A percentile compares a stretch with the other conserved stretches of the same genome.
Evolutionary conservation across 2,113 vertebrate species (phyloP).

Genomic region (Otus sunia): DNA sequence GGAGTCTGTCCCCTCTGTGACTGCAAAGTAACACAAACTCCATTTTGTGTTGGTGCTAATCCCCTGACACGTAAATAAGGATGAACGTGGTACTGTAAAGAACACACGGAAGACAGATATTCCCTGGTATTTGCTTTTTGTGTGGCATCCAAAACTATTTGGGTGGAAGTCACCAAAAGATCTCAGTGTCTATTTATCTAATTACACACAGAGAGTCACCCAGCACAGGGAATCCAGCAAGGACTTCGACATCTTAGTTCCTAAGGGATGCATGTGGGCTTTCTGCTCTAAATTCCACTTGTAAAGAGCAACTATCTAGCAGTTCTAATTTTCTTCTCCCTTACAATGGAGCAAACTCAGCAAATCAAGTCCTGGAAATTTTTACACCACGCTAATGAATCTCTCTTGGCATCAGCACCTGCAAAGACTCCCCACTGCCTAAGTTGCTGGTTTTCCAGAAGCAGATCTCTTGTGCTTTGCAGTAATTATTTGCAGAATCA

Average conservation of each 20-base stretch:
- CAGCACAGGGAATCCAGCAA: background rate
- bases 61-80: background rate
- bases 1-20: background rate
- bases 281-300: background rate
- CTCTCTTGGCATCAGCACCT: background rate
- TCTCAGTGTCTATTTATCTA: background rate
- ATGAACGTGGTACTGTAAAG: background rate
- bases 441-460: background rate
- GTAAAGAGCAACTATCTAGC: background rate
- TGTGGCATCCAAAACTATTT: background rate
- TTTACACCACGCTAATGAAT: background rate
- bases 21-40: background rate
- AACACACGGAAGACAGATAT: background rate
- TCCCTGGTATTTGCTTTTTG: background rate
- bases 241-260: background rate
- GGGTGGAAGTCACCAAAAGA: background rate
- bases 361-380: background rate
- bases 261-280: background rate
- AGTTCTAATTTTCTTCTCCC: background rate
- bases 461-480: background rate
- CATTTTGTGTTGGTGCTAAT: background rate
- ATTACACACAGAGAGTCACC: background rate
- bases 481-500: background rate
- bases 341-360: background rate
- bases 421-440: background rate